Evolutionary conservation across 2,113 vertebrate species (phyloP).

Genomic region (Anhinga anhinga): DNA sequence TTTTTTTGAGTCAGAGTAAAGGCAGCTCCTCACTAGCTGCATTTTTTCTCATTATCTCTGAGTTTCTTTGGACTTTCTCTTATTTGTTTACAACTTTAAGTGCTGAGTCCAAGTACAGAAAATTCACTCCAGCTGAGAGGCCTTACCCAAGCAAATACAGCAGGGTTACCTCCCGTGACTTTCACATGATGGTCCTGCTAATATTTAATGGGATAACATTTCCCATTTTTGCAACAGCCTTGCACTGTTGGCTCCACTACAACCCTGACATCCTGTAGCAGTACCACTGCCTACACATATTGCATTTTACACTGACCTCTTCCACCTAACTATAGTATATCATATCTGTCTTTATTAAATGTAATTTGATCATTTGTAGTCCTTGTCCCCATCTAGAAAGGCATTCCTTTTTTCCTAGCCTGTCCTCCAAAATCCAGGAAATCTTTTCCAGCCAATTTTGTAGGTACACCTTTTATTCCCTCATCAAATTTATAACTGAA

Average conservation of each 20-base stretch:
- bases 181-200: background rate
- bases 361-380: background rate
- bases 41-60: background rate
- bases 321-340: background rate
- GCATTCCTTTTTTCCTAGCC: background rate
- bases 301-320: background rate
- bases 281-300: background rate
- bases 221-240: background rate
- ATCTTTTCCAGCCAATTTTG: background rate
- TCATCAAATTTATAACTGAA: background rate
- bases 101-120: background rate
- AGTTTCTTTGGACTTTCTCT: background rate
- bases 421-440: background rate
- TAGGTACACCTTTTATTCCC: fast-evolving
- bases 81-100: background rate
- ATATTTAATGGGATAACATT: background rate
- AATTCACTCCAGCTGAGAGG: background rate
- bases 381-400: background rate
- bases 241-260: background rate
- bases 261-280: background rate
- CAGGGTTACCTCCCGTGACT: background rate
- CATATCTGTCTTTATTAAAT: background rate
- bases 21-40: background rate
- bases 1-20: background rate
- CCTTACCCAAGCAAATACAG: background rate